Percentiles rank a stretch among this genome's conserved stretches.
Evolutionary conservation across 1,140 invertebrate species (phyloP).

Genomic region (Hypothenemus hampei): DNA sequence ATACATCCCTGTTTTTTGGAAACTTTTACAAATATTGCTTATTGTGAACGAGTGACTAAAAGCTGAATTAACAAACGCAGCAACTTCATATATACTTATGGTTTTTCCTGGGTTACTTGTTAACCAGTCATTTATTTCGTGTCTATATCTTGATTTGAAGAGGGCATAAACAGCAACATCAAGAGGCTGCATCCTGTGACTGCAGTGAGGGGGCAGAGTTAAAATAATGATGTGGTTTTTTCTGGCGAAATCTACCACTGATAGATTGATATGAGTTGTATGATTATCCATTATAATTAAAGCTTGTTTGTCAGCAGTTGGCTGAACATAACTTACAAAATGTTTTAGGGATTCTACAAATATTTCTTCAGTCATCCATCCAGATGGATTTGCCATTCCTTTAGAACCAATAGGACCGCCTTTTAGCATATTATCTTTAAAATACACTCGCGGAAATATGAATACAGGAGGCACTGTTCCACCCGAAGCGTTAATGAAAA

Average conservation of each 20-base stretch:
- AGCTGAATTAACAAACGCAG: too few relatives aligned
- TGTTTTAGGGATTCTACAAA: slow-evolving; percentile 43
- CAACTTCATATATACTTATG: too few relatives aligned
- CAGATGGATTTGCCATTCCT: slow-evolving; percentile 42
- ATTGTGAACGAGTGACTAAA: too few relatives aligned
- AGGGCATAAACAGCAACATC: too few relatives aligned
- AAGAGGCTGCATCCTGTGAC: slow-evolving; percentile 49
- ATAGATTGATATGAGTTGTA: slow-evolving; percentile 37
- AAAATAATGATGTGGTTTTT: slow-evolving; percentile 43
- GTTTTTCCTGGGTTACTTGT: too few relatives aligned
- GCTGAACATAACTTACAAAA: slow-evolving; percentile 42
- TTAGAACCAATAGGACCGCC: slow-evolving; percentile 34
- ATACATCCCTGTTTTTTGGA: too few relatives aligned
- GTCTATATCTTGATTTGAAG: too few relatives aligned
- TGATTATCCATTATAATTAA: slow-evolving; percentile 45
- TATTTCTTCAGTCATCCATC: slow-evolving; percentile 39
- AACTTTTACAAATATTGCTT: too few relatives aligned
- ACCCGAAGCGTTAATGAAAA: slow-evolving; percentile 37
- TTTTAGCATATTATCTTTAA: slow-evolving; percentile 44
- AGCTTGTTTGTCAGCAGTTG: slow-evolving; percentile 32
- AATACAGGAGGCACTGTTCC: slow-evolving; percentile 40
- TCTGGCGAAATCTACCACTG: slow-evolving; percentile 23
- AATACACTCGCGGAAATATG: slow-evolving; percentile 42
- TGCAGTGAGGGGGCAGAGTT: slow-evolving; percentile 48
- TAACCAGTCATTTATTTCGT: too few relatives aligned